Base-by-base conservation (phyloP, 2,888 invertebrate species). In the Lasius platythorax region DNA sequence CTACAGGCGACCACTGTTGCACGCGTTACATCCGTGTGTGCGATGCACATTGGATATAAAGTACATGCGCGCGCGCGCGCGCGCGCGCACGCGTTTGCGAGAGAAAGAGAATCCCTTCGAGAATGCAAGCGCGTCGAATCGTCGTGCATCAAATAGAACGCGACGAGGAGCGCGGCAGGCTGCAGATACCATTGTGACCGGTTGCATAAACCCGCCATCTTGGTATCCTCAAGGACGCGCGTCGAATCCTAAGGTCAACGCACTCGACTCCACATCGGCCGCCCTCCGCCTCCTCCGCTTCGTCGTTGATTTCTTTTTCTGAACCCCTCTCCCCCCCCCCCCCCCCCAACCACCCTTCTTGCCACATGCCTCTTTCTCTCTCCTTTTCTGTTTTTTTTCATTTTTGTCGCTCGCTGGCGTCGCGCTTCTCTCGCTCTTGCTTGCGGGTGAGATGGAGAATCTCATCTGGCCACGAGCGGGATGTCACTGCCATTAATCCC, bases 191-290 rank as follows among this genome's bases (percentile, higher is more conserved):
- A 92, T 92, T 92, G 92, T 92, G 91, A 91, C 88, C 88, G 90
- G 91, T 94, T 94, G 93, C 93, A 94, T 94, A 94, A 94, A 94
- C 90, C 90, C 92, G 93, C 91, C 93, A 93, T 93, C 92, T 92
- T 93, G 91, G 92, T 92, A 91, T 91, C 92, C 91, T 94, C 94
- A 94, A 94, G 94, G 94, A 93, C 94, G 94, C 91, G 88, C 90
- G 87, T 93, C 93, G 92, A 94, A 94, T 92, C 92, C 87, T 88
- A 92, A 92, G 94, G 94, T 94, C 94, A 94, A 93, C 88, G 94
- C 91, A 93, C 94, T 90, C 90, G 88, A 88, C 88, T 91, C 87
- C 53, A 83, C 87, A 87, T 91, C 90, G 90, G 61, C 81, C 88
- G 83, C 84, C 87, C 88, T 87, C 79, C 83, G 74, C 82, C 89